A percentile compares a stretch with the other conserved stretches of the same genome.
Conservation (phyloP, 2,888 invertebrate species). For the Cheilosia urbana region DNA sequence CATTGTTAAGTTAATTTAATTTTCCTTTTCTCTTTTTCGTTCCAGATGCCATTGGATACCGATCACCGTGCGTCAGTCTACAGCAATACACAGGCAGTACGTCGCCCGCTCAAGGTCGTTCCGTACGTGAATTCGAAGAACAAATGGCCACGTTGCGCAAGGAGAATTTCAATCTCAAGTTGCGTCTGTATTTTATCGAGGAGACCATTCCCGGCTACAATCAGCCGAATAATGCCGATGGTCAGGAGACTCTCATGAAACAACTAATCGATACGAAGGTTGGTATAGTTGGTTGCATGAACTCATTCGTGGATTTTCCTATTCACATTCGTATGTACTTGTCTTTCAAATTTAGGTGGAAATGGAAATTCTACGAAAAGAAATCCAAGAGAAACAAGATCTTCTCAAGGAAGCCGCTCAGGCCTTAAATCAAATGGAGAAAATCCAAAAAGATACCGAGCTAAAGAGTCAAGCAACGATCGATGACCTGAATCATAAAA, state of each 20-base stretch:
- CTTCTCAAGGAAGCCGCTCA: conserved; percentile 93
- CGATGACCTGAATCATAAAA: conserved; percentile 82
- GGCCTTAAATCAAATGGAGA: conserved; percentile 90
- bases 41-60: conserved; percentile 80
- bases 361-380: conserved; percentile 90
- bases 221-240: conserved; percentile 76
- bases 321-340: not conserved
- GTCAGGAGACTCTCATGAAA: conserved; percentile 84
- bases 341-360: conserved; percentile 86
- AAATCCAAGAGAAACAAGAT: conserved; percentile 92
- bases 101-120: conserved; percentile 86
- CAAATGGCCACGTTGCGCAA: conserved; percentile 92
- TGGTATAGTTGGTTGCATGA: conserved; percentile 13
- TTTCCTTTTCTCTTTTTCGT: conserved; percentile 2
- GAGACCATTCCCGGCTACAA: conserved; percentile 87
- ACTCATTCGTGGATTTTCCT: conserved; percentile 40
- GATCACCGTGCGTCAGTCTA: conserved; percentile 79
- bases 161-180: conserved; percentile 96
- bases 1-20: not conserved
- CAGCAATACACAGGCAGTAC: conserved; percentile 78
- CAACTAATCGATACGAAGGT: conserved; percentile 89
- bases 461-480: conserved; percentile 81
- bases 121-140: conserved; percentile 96
- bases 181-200: conserved; percentile 95
- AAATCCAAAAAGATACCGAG: conserved; percentile 85